A percentile compares a stretch with the other conserved stretches of the same genome.
Evolutionary conservation across 2,113 vertebrate species (phyloP).

Genomic region (Willisornis vidua): DNA sequence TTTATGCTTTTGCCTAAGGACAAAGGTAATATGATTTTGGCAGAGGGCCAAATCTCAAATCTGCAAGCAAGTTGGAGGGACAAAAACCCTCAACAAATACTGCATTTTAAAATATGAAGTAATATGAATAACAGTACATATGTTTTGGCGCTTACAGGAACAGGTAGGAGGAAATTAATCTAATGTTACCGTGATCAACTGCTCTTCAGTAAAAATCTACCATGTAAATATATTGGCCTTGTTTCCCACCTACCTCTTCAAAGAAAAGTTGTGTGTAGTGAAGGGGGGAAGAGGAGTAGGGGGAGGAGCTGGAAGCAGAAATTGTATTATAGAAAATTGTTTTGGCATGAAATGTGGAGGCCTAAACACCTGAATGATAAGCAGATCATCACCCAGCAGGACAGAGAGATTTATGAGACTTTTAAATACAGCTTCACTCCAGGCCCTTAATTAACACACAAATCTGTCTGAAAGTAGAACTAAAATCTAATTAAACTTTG

Average conservation of each 20-base stretch:
- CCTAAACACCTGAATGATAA: constrained; percentile 39
- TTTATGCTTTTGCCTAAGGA: constrained; percentile 36
- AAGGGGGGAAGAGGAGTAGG: background rate
- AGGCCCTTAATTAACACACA: constrained; percentile 51
- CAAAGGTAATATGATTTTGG: constrained; percentile 33
- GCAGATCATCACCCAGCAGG: constrained; percentile 17
- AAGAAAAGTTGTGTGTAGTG: background rate
- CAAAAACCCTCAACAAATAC: background rate
- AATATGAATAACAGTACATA: constrained; percentile 4
- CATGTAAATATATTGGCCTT: background rate
- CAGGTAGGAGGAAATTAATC: constrained; percentile 12
- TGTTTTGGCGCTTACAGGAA: background rate
- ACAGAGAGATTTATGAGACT: constrained; percentile 19
- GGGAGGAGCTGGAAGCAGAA: background rate
- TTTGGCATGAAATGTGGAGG: constrained; percentile 2
- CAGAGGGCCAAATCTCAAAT: constrained; percentile 35
- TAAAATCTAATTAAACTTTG: constrained; percentile 42
- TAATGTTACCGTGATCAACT: background rate
- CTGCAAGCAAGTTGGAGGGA: background rate
- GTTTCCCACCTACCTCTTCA: background rate
- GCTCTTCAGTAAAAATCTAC: background rate
- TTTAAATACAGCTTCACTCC: background rate
- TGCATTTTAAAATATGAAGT: constrained; percentile 37
- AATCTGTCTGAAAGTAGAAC: constrained; percentile 32
- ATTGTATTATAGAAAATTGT: background rate